Evolutionary conservation across 2,888 invertebrate genomes (phyloP).

Genomic region (Rutpela maculata): DNA sequence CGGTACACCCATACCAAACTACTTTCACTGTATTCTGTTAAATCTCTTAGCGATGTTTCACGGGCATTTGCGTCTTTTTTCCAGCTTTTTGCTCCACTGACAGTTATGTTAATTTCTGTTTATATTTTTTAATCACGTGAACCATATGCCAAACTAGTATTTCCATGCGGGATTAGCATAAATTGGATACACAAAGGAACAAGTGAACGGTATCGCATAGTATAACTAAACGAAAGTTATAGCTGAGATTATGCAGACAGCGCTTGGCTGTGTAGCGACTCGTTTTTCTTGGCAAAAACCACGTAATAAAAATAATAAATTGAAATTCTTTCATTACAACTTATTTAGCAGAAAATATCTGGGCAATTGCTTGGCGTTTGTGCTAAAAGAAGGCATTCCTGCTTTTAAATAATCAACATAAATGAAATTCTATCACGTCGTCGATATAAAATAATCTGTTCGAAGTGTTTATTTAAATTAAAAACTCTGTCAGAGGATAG

Average conservation of each 20-base stretch:
- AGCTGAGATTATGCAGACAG: not conserved
- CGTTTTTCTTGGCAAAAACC: not conserved
- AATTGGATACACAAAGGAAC: not conserved
- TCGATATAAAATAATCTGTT: not conserved
- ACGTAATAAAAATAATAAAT: constrained; percentile 21
- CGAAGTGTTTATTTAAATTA: no score
- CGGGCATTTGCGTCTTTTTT: not conserved
- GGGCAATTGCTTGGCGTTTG: not conserved
- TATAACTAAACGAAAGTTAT: constrained; percentile 5
- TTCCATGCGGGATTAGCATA: not conserved
- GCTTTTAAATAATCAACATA: not conserved
- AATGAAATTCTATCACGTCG: not conserved
- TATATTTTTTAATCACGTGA: constrained; percentile 18
- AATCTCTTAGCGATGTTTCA: not conserved
- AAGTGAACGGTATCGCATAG: not conserved
- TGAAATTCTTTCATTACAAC: constrained; percentile 4
- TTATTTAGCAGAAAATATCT: not conserved
- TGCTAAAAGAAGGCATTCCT: not conserved
- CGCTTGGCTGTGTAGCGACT: not conserved
- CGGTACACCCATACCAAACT: not conserved
- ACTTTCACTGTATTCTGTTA: not conserved
- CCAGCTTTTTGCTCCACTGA: not conserved
- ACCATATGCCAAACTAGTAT: constrained; percentile 20
- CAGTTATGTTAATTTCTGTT: constrained; percentile 4
- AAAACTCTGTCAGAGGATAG: no score